Conservation (phyloP, 1,140 invertebrate species). For the Hylyphantes graminicola region DNA sequence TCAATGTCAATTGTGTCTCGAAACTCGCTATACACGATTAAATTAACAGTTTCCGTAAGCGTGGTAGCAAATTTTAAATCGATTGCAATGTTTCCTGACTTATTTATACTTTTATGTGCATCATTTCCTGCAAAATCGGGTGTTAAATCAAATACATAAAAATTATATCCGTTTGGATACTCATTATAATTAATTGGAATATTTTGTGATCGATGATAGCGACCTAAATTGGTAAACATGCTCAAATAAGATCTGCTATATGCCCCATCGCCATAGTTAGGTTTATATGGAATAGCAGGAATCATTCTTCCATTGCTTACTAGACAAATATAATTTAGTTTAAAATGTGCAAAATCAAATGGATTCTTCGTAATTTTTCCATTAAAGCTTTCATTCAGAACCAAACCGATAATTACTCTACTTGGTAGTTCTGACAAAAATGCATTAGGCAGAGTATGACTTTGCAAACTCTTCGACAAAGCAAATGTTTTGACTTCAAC, state of each 20-base stretch:
- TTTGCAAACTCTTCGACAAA: not conserved
- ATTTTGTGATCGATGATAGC: slow-evolving; percentile 22
- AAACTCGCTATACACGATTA: slow-evolving; percentile 18
- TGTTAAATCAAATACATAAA: slow-evolving; percentile 24
- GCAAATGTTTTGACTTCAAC: slow-evolving; percentile 14
- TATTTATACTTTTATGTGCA: not conserved
- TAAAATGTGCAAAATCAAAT: not conserved
- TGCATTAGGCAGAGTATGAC: not conserved
- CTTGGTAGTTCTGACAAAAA: not conserved
- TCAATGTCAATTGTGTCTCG: slow-evolving; percentile 26
- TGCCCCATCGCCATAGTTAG: not conserved
- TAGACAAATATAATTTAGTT: not conserved
- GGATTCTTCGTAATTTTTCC: slow-evolving; percentile 3
- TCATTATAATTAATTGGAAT: not conserved
- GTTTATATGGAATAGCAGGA: slow-evolving; percentile 4
- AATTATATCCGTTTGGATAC: slow-evolving; percentile 9
- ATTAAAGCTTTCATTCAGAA: slow-evolving; percentile 7
- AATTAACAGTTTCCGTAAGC: not conserved
- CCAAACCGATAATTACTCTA: not conserved
- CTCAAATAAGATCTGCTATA: slow-evolving; percentile 7
- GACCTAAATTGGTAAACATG: slow-evolving; percentile 11
- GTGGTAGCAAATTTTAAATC: not conserved
- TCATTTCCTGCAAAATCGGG: not conserved
- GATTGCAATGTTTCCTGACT: slow-evolving; percentile 5
- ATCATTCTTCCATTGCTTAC: not conserved